These are phyloP conservation scores for Lynx canadensis DNA, from an alignment of 2,113 vertebrate species.

Conservation along the genomic window DNA sequence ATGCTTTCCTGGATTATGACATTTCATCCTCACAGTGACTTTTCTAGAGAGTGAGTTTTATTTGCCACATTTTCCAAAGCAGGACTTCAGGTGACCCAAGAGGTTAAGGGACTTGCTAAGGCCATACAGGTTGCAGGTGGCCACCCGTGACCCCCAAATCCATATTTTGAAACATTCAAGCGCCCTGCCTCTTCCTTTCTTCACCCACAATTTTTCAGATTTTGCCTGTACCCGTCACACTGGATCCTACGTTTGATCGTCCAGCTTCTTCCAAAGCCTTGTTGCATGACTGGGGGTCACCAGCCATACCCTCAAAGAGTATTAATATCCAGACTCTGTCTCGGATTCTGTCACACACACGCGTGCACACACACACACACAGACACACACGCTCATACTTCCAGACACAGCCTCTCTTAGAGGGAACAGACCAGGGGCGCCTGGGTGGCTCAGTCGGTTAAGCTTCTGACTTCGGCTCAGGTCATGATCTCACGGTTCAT, in stretches of 20 bases:
- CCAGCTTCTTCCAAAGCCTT: neutral
- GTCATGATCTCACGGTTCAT: too few species aligned
- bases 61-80: neutral
- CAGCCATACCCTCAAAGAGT: rapidly evolving
- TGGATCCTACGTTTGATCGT: neutral
- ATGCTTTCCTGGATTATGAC: neutral
- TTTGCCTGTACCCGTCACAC: neutral
- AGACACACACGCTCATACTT: neutral
- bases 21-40: neutral
- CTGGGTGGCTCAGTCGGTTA: too few species aligned
- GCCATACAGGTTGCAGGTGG: neutral
- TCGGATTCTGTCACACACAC: neutral
- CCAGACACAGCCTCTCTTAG: neutral
- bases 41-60: neutral
- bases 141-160: rapidly evolving
- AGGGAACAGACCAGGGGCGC: neutral
- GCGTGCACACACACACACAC: too few species aligned
- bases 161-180: neutral
- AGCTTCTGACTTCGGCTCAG: too few species aligned
- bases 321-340: neutral
- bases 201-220: rapidly evolving
- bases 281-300: neutral
- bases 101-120: neutral
- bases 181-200: neutral
- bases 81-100: neutral